Evolutionary conservation across 2,797 vertebrate genomes (phyloP).

Genomic region (Chaunax sp.): DNA sequence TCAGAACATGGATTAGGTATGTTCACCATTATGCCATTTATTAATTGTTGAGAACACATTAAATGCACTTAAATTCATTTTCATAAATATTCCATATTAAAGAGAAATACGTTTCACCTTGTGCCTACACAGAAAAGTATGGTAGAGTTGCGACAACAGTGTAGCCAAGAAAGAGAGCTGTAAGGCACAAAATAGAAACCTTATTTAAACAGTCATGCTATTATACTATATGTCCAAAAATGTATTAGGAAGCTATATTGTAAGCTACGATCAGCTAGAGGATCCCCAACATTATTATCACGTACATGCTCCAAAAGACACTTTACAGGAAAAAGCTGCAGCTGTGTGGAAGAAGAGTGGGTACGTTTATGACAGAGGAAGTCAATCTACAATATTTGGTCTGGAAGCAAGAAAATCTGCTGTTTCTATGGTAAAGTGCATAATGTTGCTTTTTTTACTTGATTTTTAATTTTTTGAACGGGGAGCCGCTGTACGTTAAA

Average conservation of each 20-base stretch:
- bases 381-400: constrained; percentile 73
- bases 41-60: constrained; percentile 85
- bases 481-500: constrained; percentile 48
- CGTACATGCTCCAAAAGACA: constrained; percentile 80
- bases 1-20: constrained; percentile 25
- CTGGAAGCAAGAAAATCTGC: constrained; percentile 62
- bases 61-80: constrained; percentile 86
- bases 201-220: constrained; percentile 87
- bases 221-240: constrained; percentile 79
- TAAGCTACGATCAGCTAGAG: constrained; percentile 83
- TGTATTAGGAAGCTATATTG: constrained; percentile 81
- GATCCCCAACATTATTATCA: constrained; percentile 66
- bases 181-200: constrained; percentile 91
- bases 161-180: constrained; percentile 83
- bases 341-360: constrained; percentile 36
- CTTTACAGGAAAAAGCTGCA: constrained; percentile 43
- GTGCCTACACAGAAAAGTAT: constrained; percentile 76
- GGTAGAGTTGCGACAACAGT: constrained; percentile 77
- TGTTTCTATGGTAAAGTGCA: constrained; percentile 79
- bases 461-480: constrained; percentile 29
- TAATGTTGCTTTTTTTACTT: constrained; percentile 48
- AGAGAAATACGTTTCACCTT: constrained; percentile 84
- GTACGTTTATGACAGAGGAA: constrained; percentile 44
- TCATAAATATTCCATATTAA: constrained; percentile 89
- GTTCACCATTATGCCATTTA: constrained; percentile 79